Evolutionary conservation across 2,797 vertebrate species (phyloP), one percentile per base, ranked within the genome.

Genomic region (Gymnocypris eckloni): DNA sequence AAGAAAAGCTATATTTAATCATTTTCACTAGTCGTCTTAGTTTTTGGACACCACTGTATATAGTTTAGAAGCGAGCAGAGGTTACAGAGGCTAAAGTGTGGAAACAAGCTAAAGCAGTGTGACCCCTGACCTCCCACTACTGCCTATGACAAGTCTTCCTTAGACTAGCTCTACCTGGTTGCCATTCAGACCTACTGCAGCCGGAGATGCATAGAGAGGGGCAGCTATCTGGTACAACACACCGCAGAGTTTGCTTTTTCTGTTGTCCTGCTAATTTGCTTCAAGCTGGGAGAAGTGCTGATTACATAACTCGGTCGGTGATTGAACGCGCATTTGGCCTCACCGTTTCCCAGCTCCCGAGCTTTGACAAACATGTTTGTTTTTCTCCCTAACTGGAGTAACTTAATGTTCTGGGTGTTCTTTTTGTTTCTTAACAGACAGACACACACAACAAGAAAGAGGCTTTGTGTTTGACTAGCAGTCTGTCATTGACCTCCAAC

Each of bases 271-370:
- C 72, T 92, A 92, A 93, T 91, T 93, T 83, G 85, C 89, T 89
- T 89, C 90, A 90, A 86, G 91, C 90, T 90, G 90, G 90, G 91
- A 92, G 90, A 85, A 79, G 84, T 86, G 88, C 90, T 93, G 90
- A 93, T 93, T 91, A 90, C 90, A 92, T 92, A 91, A 92, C 91
- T 89, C 85, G 84, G 85, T 86, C 76, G 64, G 89, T 92, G 91
- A 93, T 88, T 91, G 91, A 93, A 92, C 66, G 66, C 37, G 20
- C 41, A 22, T 86, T 59, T 71, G 86, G 83, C 84, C 87, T 81
- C 64, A 85, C 61, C 45, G 28, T 81, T 66, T 81, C 81, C 80
- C 56, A 41, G 82, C 67, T 83, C 86, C 86, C 79, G 43, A 82
- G 84, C 88, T 88, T 88, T 86, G 82, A 92, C 88, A 90, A 91